phyloP scores from a whole-genome alignment of 2,113 vertebrate genomes.

The Octodon degus region DNA sequence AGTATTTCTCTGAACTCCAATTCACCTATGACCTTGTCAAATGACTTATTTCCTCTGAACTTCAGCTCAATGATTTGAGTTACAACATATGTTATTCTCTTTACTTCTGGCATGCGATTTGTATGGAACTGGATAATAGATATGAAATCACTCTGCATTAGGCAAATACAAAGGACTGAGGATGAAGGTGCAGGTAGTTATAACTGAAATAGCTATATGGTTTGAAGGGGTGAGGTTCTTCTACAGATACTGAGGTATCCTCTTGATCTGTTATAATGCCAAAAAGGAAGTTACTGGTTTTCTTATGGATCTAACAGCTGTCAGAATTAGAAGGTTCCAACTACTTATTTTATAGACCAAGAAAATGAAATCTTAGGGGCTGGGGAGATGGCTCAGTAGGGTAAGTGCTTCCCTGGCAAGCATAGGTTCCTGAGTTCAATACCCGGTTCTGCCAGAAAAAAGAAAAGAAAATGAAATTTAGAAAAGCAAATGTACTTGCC shows the following conservation, averaged over 20 bases:
- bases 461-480: background rate
- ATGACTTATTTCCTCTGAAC: slow-evolving; percentile 14
- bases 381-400: too few species aligned
- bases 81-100: slow-evolving; percentile 40
- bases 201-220: slow-evolving; percentile 2
- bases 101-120: slow-evolving; percentile 43
- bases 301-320: slow-evolving; percentile 11
- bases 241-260: slow-evolving; percentile 6
- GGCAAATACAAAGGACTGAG: slow-evolving; percentile 47
- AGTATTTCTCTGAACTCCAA: slow-evolving; percentile 31
- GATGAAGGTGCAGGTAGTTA: background rate
- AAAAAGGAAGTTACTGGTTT: background rate
- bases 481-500: slow-evolving; percentile 52
- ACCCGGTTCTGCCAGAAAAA: too few species aligned
- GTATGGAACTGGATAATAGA: slow-evolving; percentile 9
- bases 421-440: too few species aligned
- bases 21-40: slow-evolving; percentile 55
- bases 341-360: background rate
- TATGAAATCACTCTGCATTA: slow-evolving; percentile 29
- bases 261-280: background rate
- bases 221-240: slow-evolving; percentile 37
- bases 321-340: slow-evolving; percentile 8
- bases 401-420: too few species aligned
- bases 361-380: background rate
- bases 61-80: slow-evolving; percentile 52